These are phyloP conservation scores for Manis crassicaudata DNA, from an alignment of 2,797 vertebrate genomes.

Conservation along the genomic window DNA sequence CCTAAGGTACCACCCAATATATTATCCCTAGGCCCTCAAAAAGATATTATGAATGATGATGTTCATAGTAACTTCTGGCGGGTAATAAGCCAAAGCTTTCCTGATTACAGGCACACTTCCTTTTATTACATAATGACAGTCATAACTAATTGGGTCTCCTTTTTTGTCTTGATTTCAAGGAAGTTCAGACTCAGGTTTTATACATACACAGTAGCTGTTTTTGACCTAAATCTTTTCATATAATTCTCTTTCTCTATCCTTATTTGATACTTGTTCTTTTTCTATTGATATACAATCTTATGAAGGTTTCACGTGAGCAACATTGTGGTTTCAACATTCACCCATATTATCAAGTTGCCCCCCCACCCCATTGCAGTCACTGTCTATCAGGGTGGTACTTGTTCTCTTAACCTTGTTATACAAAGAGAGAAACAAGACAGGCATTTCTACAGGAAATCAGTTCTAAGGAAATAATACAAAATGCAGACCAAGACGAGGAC, in stretches of 20 bases:
- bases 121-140: background rate
- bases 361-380: no score
- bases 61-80: background rate
- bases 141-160: background rate
- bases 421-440: background rate
- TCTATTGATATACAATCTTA: no score
- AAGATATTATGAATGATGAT: background rate
- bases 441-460: background rate
- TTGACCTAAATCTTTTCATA: background rate
- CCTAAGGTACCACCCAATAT: background rate
- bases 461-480: conserved; percentile 12
- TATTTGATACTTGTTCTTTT: background rate
- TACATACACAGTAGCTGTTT: background rate
- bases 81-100: background rate
- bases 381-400: background rate
- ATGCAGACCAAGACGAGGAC: background rate
- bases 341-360: no score
- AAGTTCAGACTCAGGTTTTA: background rate
- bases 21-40: background rate
- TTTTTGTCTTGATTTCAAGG: background rate
- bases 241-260: background rate
- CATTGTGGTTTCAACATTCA: no score
- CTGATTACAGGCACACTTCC: background rate
- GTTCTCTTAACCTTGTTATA: background rate
- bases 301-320: no score